Percentiles rank a stretch among this genome's conserved stretches.
phyloP scores from a whole-genome alignment of 2,113 vertebrate species.

The Platanista minor region DNA sequence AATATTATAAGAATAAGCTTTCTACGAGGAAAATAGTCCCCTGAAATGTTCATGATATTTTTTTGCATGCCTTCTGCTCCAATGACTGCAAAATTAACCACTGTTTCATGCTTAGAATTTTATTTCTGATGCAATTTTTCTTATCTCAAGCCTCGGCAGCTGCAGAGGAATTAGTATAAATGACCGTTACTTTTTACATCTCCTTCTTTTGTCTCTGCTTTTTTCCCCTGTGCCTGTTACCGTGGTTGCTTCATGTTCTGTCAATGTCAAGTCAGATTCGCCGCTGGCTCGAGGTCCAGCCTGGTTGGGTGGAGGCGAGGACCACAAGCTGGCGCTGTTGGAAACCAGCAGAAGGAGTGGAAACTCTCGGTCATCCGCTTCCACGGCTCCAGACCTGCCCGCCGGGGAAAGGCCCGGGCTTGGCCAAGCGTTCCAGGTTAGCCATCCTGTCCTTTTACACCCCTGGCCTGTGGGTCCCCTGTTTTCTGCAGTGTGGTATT shows the following conservation, averaged over 20 bases:
- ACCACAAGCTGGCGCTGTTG: conserved; percentile 56
- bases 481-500: conserved; percentile 62
- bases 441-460: conserved; percentile 57
- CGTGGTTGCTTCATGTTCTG: conserved; percentile 68
- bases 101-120: conserved; percentile 60
- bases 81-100: conserved; percentile 50
- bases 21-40: conserved; percentile 76
- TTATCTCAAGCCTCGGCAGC: conserved; percentile 53
- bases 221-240: conserved; percentile 17
- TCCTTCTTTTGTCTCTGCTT: conserved; percentile 21
- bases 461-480: conserved; percentile 60
- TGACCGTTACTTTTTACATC: conserved; percentile 11
- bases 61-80: conserved; percentile 48
- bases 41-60: conserved; percentile 63
- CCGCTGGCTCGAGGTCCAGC: conserved; percentile 63
- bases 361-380: conserved; percentile 52
- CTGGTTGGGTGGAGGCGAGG: conserved; percentile 65
- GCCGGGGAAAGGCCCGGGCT: conserved; percentile 68
- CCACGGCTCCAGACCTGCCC: conserved; percentile 55
- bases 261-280: conserved; percentile 74
- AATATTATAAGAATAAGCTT: conserved; percentile 82
- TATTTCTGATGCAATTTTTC: conserved; percentile 70
- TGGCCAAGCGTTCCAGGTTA: conserved; percentile 57
- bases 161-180: conserved; percentile 72
- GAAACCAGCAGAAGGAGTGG: conserved; percentile 42